Evolutionary conservation across 2,113 vertebrate species (phyloP).

Genomic region (Salminus brasiliensis): DNA sequence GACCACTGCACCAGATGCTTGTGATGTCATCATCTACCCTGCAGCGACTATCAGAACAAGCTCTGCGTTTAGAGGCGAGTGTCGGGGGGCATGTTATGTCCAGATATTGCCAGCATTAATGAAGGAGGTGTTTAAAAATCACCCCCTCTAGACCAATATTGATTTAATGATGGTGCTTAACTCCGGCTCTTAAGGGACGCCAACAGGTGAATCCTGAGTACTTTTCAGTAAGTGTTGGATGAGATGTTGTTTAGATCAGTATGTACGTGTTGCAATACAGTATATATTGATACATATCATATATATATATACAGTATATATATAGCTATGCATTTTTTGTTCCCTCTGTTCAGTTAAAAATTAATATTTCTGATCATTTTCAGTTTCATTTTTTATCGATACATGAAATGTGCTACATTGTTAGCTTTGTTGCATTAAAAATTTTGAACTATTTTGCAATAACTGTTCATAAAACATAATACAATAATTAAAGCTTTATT

Average conservation of each 20-base stretch:
- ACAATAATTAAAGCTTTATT: no score
- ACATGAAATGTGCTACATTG: no score
- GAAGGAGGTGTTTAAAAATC: conserved; percentile 34
- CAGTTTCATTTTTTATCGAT: no score
- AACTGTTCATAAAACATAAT: no score
- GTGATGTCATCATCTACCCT: conserved; percentile 46
- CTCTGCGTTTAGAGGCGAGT: conserved; percentile 32
- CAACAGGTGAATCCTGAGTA: not conserved
- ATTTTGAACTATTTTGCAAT: no score
- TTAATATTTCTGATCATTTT: no score
- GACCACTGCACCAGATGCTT: conserved; percentile 57
- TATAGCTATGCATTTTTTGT: no score
- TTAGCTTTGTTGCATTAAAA: no score
- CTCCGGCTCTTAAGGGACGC: conserved; percentile 4
- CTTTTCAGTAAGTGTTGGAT: not conserved
- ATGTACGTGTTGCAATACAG: no score
- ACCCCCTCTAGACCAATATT: conserved; percentile 7
- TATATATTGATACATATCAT: no score
- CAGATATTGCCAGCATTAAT: conserved; percentile 22
- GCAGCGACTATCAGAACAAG: conserved; percentile 43
- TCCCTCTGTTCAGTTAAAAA: no score
- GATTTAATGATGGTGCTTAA: conserved; percentile 16
- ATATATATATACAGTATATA: no score
- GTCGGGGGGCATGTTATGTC: conserved; percentile 26
- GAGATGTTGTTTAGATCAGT: not conserved